Base-by-base conservation (phyloP, 1,140 invertebrate genomes). In the Cataglyphis hispanica region DNA sequence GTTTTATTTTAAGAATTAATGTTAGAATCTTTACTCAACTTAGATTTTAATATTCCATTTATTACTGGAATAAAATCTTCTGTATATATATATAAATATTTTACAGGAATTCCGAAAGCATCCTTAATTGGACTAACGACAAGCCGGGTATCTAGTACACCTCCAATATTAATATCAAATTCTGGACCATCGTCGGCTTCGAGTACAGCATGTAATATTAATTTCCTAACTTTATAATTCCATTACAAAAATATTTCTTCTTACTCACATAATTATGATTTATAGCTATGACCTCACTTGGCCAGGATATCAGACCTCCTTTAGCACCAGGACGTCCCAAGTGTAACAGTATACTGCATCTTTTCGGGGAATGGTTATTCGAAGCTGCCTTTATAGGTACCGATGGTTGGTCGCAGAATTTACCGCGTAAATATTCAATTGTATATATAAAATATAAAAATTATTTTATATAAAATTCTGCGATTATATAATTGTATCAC, bases 281-380 rank as follows among this genome's bases (percentile, higher is more conserved):
- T 92, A n/a, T 64, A 96, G 96, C 95, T 81, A 94, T 96, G 70
- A 93, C 94, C 64, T 96, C 94, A 84, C 96, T 96, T 74, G 95
- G 95, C 50, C 93, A 95, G 69, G 96, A 96, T 72, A 92, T 95
- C 58, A 96, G 96, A 89, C 96, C 96, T 75, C 96, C 97, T 6
- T 94, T 98, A 81, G 97, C 97, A n/a, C 96, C 96, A 43, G 95
- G 96, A 31, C 96, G 98, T 76, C 98, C 99, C 11, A 98, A 98
- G 91, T 98, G 98, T 86, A 98, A 98, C 92, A 99, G 98, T 90
- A 98, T 99, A 94, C 96, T 99, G 40, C 98, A 99, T 95, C 95
- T 99, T 77, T 99, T 99, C 95, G 99, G 99, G 16, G 97, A 98
- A 92, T 99, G 99, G 99, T 95, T 99, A 46, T 99, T 99, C 94